Evolutionary conservation across 2,888 invertebrate species (phyloP), one percentile per base, ranked within the genome.

Genomic region (Acrobasis repandana): DNA sequence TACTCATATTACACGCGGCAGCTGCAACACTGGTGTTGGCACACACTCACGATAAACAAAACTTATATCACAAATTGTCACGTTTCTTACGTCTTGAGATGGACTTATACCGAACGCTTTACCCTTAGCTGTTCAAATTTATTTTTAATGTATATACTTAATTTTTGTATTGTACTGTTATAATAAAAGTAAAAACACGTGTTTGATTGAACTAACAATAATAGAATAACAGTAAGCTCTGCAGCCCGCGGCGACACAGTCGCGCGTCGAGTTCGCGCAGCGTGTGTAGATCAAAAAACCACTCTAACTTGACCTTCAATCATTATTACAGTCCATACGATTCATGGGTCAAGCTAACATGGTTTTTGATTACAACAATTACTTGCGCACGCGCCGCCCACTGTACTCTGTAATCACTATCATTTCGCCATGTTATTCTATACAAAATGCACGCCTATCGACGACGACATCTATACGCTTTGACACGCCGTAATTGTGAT

Each of bases 361-460:
- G 54, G 54, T 18, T 38, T 10, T 2, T 20, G 86, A 92, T 91
- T 89, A 92, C 85, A 91, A 90, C 88, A 88, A 91, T 92, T 90
- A 92, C 81, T 81, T 68, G 77, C 75, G 85, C 90, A 86, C 89
- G 85, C 88, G 89, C 82, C 82, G 76, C 84, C 83, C 79, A 76
- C 79, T 72, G 71, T 73, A 76, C 74, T 74, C 77, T 76, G 77
- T 90, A 91, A 91, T 89, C 86, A 91, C 90, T 90, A 85, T 91
- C 83, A 91, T 92, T 92, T 91, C 85, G 87, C 76, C 86, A 82
- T 88, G 89, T 90, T 89, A 88, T 88, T 88, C 86, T 74, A 82
- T 82, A 83, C 84, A 85, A 87, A 88, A 85, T 79, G 81, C 72
- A 78, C 78, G 76, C 80, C 77, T 88, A 86, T 88, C 83, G 80